Evolutionary conservation across 2,113 vertebrate species (phyloP).

Genomic region (Oreocharis arfaki): DNA sequence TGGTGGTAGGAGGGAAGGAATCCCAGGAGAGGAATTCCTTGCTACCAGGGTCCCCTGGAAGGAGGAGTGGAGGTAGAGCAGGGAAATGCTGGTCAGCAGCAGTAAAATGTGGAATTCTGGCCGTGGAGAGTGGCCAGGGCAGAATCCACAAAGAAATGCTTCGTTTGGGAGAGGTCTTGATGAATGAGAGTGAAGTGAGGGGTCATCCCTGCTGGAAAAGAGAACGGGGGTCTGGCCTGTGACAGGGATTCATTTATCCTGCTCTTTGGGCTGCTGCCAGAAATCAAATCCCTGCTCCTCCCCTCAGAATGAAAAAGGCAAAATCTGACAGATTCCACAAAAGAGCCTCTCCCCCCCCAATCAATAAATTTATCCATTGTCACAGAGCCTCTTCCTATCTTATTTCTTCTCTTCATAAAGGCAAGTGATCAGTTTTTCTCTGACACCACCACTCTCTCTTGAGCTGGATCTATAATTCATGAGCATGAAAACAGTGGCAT

Average conservation of each 20-base stretch:
- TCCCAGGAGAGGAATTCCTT: neutral
- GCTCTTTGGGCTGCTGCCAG: neutral
- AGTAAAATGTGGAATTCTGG: neutral
- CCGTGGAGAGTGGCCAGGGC: neutral
- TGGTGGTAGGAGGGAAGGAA: neutral
- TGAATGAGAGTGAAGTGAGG: neutral
- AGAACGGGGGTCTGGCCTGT: neutral
- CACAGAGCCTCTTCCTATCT: neutral
- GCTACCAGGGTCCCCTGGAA: neutral
- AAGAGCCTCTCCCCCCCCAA: accelerated
- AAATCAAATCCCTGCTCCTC: neutral
- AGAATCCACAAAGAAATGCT: neutral
- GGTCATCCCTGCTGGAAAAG: neutral
- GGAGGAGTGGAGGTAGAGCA: neutral
- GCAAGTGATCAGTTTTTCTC: neutral
- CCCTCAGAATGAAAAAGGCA: neutral
- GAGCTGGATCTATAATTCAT: constrained; percentile 16
- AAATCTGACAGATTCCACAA: neutral
- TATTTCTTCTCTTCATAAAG: neutral
- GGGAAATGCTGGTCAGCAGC: neutral
- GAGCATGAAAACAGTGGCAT: neutral
- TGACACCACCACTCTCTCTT: neutral
- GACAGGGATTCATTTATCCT: neutral
- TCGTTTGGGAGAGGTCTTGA: neutral
- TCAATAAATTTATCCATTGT: neutral